Conservation (phyloP, 2,888 invertebrate species). For the Dyspetes luteomarginatus region DNA sequence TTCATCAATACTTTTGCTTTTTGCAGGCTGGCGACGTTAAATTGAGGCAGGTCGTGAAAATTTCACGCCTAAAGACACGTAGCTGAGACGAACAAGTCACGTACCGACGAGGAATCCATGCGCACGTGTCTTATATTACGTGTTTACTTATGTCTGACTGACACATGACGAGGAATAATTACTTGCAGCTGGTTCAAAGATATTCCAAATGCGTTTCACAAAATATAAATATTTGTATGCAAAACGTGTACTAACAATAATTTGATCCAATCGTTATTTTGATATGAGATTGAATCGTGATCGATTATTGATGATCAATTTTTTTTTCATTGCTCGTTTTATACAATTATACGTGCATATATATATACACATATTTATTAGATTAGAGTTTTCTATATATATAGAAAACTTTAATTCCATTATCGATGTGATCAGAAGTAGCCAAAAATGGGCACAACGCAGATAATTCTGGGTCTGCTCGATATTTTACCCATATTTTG, state of each 20-base stretch:
- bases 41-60: slow-evolving; percentile 36
- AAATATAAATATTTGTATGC: slow-evolving; percentile 7
- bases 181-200: neutral
- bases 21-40: neutral
- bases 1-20: neutral
- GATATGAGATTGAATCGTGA: neutral
- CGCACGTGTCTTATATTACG: slow-evolving; percentile 56
- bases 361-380: too few species aligned
- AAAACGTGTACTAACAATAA: neutral
- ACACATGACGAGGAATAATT: neutral
- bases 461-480: neutral
- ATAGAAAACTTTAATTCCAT: too few species aligned
- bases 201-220: neutral
- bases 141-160: slow-evolving; percentile 15
- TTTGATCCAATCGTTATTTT: neutral
- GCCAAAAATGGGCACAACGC: neutral
- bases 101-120: slow-evolving; percentile 42
- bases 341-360: too few species aligned
- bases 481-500: neutral
- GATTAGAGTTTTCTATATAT: too few species aligned
- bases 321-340: too few species aligned
- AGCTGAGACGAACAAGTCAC: slow-evolving; percentile 50
- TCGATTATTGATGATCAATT: neutral
- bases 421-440: too few species aligned
- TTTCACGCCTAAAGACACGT: slow-evolving; percentile 18